Percentiles rank a stretch among this genome's conserved stretches.
Evolutionary conservation across 1,140 invertebrate genomes (phyloP).

Genomic region (Yoshiicerus persimilis): DNA sequence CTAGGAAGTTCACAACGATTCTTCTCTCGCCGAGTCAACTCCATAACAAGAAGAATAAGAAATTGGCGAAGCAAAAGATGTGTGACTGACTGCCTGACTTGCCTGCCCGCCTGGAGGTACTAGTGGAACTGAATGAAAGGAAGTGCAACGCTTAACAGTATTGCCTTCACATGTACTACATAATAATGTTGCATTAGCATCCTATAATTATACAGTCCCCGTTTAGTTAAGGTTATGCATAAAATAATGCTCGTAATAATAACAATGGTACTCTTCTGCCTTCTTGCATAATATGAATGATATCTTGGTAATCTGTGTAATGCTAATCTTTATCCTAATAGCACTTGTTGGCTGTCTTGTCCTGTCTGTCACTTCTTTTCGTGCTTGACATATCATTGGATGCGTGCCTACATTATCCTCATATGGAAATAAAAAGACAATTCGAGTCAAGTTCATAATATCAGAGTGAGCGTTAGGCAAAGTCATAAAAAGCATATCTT

Average conservation of each 20-base stretch:
- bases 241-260: neutral
- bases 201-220: neutral
- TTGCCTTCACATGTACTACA: neutral
- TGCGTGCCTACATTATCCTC: neutral
- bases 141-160: neutral
- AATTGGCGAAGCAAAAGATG: conserved; percentile 14
- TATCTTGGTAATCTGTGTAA: neutral
- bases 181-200: neutral
- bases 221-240: neutral
- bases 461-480: neutral
- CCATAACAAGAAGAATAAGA: neutral
- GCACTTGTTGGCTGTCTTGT: neutral
- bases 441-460: neutral
- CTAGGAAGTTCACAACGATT: neutral
- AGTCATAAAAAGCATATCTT: neutral
- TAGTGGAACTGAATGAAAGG: neutral
- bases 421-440: neutral
- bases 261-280: neutral
- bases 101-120: neutral
- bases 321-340: conserved; percentile 11
- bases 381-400: neutral
- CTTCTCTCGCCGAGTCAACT: neutral
- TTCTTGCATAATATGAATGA: neutral
- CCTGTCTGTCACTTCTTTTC: conserved; percentile 1
- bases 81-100: neutral